These are phyloP conservation scores for Neotoxoptera formosana DNA, from an alignment of 1,140 invertebrate genomes.

Conservation along the genomic window DNA sequence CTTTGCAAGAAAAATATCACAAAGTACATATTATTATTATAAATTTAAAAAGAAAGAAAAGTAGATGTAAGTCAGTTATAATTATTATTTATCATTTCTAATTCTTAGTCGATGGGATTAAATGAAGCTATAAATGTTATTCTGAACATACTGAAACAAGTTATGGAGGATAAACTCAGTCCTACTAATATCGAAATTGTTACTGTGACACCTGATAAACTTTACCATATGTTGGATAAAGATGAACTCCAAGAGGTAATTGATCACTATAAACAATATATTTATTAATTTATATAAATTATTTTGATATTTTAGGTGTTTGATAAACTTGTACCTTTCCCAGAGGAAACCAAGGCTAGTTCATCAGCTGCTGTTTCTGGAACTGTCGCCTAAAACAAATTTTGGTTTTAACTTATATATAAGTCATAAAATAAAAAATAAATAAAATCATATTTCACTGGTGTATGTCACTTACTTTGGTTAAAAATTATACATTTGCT, in stretches of 20 bases:
- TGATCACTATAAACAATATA: neutral
- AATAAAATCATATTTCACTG: neutral
- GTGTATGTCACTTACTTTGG: conserved; percentile 15
- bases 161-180: conserved; percentile 99
- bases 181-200: conserved; percentile 98
- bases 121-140: conserved; percentile 92
- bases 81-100: neutral
- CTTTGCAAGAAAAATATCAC: conserved; percentile 86
- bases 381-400: conserved; percentile 27
- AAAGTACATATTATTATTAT: conserved; percentile 68
- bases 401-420: too few species aligned
- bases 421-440: neutral
- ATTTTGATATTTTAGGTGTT: conserved; percentile 29
- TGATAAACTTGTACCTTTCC: conserved; percentile 53
- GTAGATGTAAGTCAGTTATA: neutral
- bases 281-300: neutral
- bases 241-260: conserved; percentile 85
- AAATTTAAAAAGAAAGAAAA: neutral
- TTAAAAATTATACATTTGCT: conserved; percentile 5
- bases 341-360: conserved; percentile 32
- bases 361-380: conserved; percentile 28
- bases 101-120: conserved; percentile 91
- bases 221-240: conserved; percentile 91
- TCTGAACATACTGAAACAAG: conserved; percentile 96
- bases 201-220: conserved; percentile 83